Evolutionary conservation across 2,113 vertebrate genomes (phyloP).

Genomic region (Natator depressus): DNA sequence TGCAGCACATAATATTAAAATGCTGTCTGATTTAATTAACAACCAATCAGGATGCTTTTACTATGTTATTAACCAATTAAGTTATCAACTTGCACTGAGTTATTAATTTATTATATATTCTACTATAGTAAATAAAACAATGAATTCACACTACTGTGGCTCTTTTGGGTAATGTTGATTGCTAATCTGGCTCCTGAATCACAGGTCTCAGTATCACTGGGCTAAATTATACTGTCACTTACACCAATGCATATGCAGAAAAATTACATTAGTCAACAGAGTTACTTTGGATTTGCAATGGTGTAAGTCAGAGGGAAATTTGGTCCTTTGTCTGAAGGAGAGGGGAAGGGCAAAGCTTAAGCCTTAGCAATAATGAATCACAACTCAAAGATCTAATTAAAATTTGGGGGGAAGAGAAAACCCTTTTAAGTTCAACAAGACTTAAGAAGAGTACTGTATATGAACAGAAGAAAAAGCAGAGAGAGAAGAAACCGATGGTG

Average conservation of each 20-base stretch:
- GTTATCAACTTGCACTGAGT: too few species aligned
- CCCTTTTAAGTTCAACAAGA: background rate
- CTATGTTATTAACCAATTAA: background rate
- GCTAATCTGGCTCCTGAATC: background rate
- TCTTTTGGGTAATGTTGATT: background rate
- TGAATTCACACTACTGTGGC: background rate
- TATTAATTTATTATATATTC: background rate
- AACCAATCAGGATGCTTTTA: background rate
- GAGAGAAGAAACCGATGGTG: conserved; percentile 64
- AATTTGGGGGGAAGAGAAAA: conserved; percentile 1
- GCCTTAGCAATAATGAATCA: background rate
- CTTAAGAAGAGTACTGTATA: background rate
- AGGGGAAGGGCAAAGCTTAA: background rate
- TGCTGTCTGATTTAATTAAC: background rate
- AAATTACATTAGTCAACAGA: background rate
- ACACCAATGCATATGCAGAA: background rate
- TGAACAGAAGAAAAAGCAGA: background rate
- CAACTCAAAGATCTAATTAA: background rate
- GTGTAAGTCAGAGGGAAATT: background rate
- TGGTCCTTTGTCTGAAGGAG: conserved; percentile 19
- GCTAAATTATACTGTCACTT: conserved; percentile 1
- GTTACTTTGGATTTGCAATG: background rate
- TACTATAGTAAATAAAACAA: background rate
- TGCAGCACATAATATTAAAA: background rate
- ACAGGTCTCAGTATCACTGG: background rate